Evolutionary conservation across 2,113 vertebrate genomes (phyloP).

Genomic region (Triplophysa rosa): DNA sequence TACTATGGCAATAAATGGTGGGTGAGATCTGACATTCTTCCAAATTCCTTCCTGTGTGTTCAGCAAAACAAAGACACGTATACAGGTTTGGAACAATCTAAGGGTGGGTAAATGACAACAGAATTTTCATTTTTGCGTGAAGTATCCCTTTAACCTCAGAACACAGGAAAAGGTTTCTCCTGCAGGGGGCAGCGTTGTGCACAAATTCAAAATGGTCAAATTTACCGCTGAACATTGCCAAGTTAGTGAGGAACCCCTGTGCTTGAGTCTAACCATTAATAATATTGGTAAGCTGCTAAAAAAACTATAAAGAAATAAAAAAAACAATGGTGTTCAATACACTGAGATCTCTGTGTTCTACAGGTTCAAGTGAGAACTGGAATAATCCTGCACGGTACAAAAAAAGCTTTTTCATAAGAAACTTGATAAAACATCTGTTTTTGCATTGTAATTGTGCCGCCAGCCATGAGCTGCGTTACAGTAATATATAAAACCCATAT

Average conservation of each 20-base stretch:
- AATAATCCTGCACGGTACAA: constrained; percentile 7
- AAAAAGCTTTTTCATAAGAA: constrained; percentile 10
- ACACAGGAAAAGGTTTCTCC: constrained; percentile 19
- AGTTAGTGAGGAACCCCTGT: background rate
- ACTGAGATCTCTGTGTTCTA: constrained; percentile 37
- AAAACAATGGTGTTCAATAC: constrained; percentile 10
- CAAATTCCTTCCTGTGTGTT: no score
- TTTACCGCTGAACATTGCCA: background rate
- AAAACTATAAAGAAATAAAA: background rate
- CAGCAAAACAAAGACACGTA: no score
- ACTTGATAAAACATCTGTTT: constrained; percentile 20
- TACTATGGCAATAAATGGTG: no score
- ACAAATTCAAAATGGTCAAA: background rate
- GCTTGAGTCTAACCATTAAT: background rate
- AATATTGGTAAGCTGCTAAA: background rate
- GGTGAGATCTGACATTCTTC: no score
- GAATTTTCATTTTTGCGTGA: no score
- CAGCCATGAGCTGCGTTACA: constrained; percentile 3
- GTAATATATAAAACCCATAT: constrained; percentile 39
- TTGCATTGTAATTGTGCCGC: constrained; percentile 37
- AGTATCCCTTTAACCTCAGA: constrained; percentile 1
- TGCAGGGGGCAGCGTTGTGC: constrained; percentile 37
- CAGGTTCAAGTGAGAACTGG: background rate
- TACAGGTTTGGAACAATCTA: no score
- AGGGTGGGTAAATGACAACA: no score